Evolutionary conservation across 30 jellyfish, hydroid and myxozoan species (phyloP).

Genomic region (Hydractinia echinata): DNA sequence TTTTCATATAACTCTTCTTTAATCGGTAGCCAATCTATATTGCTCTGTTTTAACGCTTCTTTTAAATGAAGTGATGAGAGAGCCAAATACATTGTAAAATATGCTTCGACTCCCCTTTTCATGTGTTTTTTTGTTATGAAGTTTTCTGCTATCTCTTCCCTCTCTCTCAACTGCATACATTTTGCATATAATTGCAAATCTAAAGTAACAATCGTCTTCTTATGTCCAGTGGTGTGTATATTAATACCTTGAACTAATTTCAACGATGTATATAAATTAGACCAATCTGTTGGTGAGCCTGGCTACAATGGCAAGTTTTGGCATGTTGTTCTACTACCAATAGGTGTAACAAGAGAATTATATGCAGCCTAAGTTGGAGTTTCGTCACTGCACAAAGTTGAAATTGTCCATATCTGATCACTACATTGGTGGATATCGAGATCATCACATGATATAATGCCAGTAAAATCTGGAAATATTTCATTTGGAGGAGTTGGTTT

Average conservation of each 20-base stretch:
- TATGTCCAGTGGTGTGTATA: neutral
- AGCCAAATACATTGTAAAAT: no score
- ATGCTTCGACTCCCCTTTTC: no score
- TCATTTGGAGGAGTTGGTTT: constrained; percentile 6
- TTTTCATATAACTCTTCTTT: no score
- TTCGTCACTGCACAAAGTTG: neutral
- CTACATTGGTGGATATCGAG: neutral
- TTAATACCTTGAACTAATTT: neutral
- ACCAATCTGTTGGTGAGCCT: constrained; percentile 2
- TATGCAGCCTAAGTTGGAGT: constrained; percentile 1
- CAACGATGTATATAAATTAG: neutral
- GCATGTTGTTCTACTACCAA: neutral
- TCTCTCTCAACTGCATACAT: neutral
- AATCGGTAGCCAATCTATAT: no score
- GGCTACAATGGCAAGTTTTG: neutral
- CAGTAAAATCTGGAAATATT: neutral
- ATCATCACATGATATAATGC: neutral
- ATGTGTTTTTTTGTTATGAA: no score
- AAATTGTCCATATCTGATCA: constrained; percentile 1
- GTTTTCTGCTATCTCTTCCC: neutral
- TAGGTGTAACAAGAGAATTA: neutral
- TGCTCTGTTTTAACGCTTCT: no score
- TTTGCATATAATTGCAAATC: neutral
- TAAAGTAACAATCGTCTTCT: neutral
- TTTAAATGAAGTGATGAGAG: no score